A percentile compares a stretch with the other conserved stretches of the same genome.
Evolutionary conservation across 2,113 vertebrate species (phyloP).

Genomic region (Candoia aspera): DNA sequence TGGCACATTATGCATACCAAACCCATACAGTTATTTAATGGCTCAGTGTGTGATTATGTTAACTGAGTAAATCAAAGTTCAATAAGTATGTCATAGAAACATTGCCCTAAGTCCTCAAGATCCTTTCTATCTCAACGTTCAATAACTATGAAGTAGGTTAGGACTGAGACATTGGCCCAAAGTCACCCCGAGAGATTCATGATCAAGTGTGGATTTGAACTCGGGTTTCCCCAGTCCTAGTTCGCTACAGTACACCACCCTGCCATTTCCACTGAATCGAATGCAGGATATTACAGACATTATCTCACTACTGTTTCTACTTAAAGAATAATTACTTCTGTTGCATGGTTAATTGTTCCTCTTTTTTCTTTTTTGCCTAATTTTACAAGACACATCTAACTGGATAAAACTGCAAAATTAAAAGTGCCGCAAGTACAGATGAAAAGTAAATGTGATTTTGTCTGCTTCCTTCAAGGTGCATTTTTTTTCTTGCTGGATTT

Average conservation of each 20-base stretch:
- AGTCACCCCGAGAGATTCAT: not conserved
- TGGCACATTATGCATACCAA: not conserved
- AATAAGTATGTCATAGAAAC: not conserved
- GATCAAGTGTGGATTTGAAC: not conserved
- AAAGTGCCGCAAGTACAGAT: slow-evolving; percentile 25
- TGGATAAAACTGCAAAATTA: slow-evolving; percentile 54
- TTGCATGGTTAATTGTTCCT: slow-evolving; percentile 34
- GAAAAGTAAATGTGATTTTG: slow-evolving; percentile 29
- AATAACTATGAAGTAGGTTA: not conserved
- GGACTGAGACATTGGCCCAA: not conserved
- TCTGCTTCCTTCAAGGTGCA: slow-evolving; percentile 25
- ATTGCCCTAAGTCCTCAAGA: not conserved
- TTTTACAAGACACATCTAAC: slow-evolving; percentile 54
- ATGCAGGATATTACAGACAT: not conserved
- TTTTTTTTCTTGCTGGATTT: slow-evolving; percentile 19
- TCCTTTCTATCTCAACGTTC: not conserved
- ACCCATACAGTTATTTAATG: not conserved
- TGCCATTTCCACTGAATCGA: not conserved
- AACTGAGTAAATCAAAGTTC: not conserved
- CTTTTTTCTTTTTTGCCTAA: slow-evolving; percentile 14
- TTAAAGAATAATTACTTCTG: slow-evolving; percentile 43
- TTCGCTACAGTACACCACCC: not conserved
- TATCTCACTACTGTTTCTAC: slow-evolving; percentile 23
- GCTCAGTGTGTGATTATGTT: not conserved
- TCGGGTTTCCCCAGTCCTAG: not conserved